phyloP scores from a whole-genome alignment of 2,888 invertebrate genomes.

The Erpobdella octoculata region DNA sequence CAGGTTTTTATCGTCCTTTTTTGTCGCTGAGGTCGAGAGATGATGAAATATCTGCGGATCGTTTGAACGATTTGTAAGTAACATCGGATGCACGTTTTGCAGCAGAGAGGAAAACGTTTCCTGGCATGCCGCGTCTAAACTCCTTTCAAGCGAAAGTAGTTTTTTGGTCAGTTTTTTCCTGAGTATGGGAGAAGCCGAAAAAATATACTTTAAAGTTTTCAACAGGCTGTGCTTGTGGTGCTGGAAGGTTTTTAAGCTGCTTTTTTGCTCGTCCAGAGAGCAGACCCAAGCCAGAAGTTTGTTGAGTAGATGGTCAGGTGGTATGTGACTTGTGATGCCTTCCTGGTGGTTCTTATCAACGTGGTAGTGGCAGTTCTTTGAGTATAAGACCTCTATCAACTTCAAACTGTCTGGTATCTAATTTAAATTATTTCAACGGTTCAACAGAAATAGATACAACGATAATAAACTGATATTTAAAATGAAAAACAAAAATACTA shows the following conservation, averaged over 20 bases:
- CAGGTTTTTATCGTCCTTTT: too few relatives aligned
- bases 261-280: neutral
- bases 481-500: too few relatives aligned
- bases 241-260: neutral
- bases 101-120: neutral
- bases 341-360: neutral
- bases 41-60: too few relatives aligned
- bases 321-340: neutral
- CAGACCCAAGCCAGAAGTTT: neutral
- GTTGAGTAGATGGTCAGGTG: constrained; percentile 13
- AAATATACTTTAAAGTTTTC: constrained; percentile 1
- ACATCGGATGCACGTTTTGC: neutral
- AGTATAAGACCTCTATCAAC: constrained; percentile 6
- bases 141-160: neutral
- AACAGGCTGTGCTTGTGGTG: neutral
- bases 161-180: constrained; percentile 8
- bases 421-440: too few relatives aligned
- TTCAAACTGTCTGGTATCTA: constrained; percentile 12
- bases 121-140: neutral
- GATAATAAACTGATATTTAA: too few relatives aligned
- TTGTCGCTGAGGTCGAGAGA: too few relatives aligned
- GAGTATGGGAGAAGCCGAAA: neutral
- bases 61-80: too few relatives aligned
- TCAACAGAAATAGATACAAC: too few relatives aligned
- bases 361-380: neutral